A percentile compares a stretch with the other conserved stretches of the same genome.
Evolutionary conservation across 2,797 vertebrate species (phyloP).

Genomic region (Pitangus sulphuratus): DNA sequence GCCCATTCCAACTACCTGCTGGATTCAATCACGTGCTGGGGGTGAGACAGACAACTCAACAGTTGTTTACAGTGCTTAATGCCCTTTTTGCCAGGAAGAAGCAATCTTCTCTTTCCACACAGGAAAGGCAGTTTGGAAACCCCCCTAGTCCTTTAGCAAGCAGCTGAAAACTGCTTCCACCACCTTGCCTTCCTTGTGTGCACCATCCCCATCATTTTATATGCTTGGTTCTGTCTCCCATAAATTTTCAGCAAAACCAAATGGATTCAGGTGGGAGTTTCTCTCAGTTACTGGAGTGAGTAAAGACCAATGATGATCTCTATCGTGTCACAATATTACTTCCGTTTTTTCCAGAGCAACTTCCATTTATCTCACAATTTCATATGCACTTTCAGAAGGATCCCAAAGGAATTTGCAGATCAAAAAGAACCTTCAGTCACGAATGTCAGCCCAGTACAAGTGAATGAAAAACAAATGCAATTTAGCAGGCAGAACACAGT

Average conservation of each 20-base stretch:
- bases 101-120: not conserved
- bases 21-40: not conserved
- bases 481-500: not conserved
- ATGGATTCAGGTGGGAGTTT: not conserved
- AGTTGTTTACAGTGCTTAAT: not conserved
- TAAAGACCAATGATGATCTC: not conserved
- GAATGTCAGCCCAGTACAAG: not conserved
- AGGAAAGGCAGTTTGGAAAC: not conserved
- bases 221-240: not conserved
- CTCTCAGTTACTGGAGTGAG: not conserved
- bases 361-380: not conserved
- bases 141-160: not conserved
- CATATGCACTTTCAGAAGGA: not conserved
- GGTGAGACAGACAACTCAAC: not conserved
- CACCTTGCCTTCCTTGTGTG: fast-evolving
- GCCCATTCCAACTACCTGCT: not conserved
- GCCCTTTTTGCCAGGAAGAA: not conserved
- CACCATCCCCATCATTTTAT: not conserved
- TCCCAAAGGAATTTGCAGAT: not conserved
- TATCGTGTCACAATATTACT: not conserved
- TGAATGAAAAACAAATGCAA: not conserved
- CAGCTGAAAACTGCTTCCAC: not conserved
- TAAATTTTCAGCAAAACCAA: not conserved
- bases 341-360: not conserved
- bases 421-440: not conserved